phyloP scores from a whole-genome alignment of 2,797 vertebrate genomes.

The Sparidentex hasta region DNA sequence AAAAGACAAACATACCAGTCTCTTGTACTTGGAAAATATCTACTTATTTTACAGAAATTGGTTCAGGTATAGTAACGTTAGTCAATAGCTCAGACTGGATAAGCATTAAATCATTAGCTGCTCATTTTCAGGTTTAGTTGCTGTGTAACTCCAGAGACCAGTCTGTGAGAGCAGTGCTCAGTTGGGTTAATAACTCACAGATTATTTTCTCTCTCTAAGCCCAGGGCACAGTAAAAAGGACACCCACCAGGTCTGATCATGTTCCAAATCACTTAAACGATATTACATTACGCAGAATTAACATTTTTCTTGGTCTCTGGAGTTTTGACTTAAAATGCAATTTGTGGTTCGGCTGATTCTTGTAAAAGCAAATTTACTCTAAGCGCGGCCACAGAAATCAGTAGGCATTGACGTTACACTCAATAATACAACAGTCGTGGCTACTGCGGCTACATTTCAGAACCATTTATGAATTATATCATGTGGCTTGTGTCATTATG shows the following conservation, averaged over 20 bases:
- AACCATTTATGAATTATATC: background rate
- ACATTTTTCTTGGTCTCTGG: background rate
- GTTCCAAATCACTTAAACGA: background rate
- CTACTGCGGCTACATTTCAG: background rate
- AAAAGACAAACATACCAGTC: too few relatives aligned
- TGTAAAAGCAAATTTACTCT: background rate
- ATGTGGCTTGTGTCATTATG: background rate
- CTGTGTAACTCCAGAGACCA: conserved; percentile 19
- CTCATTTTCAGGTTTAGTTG: conserved; percentile 18
- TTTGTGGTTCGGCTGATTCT: background rate
- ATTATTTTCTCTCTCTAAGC: background rate
- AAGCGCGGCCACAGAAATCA: background rate
- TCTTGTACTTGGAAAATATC: background rate
- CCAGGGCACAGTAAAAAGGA: background rate
- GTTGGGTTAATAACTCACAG: conserved; percentile 21
- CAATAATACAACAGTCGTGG: background rate
- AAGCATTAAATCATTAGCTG: conserved; percentile 20
- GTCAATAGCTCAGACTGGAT: conserved; percentile 10
- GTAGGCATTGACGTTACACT: background rate
- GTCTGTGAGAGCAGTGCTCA: conserved; percentile 12
- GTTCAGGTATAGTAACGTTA: background rate
- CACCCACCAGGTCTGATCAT: background rate
- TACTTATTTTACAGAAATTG: background rate
- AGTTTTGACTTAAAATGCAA: background rate
- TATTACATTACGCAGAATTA: background rate